Conservation (phyloP, 2,888 invertebrate species). For the Girardia tigrina region DNA sequence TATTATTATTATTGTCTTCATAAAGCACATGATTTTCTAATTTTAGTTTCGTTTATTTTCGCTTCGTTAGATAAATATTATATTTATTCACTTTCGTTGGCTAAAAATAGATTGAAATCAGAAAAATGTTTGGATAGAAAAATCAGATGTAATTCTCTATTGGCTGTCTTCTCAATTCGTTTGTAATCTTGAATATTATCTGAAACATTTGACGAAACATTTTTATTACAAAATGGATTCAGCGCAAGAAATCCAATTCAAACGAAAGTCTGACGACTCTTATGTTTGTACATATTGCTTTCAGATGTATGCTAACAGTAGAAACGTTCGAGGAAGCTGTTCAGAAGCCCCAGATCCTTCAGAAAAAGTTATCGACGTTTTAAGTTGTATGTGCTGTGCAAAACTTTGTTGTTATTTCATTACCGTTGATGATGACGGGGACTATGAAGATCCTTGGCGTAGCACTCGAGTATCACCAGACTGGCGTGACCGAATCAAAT, state of each 20-base stretch:
- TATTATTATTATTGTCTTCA: no score
- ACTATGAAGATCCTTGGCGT: constrained; percentile 7
- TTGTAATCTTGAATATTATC: not conserved
- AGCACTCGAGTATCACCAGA: not conserved
- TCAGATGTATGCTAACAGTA: not conserved
- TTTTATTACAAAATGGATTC: not conserved
- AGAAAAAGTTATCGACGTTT: not conserved
- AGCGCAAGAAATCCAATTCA: not conserved
- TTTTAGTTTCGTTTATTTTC: no score
- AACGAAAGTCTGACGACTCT: not conserved
- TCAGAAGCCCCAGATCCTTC: constrained; percentile 21
- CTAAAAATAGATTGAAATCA: not conserved
- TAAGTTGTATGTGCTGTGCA: not conserved
- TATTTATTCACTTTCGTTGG: no score
- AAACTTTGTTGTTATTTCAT: not conserved
- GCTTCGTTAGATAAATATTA: no score
- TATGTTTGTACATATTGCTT: constrained; percentile 20
- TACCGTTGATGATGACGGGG: constrained; percentile 1
- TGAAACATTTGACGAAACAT: not conserved
- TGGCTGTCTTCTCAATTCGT: not conserved
- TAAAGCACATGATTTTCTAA: no score
- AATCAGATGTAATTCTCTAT: not conserved
- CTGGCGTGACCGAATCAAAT: not conserved
- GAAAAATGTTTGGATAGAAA: not conserved
- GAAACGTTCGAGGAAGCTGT: not conserved